Conservation (phyloP, 2,797 vertebrate species). For the Passerculus sandwichensis region DNA sequence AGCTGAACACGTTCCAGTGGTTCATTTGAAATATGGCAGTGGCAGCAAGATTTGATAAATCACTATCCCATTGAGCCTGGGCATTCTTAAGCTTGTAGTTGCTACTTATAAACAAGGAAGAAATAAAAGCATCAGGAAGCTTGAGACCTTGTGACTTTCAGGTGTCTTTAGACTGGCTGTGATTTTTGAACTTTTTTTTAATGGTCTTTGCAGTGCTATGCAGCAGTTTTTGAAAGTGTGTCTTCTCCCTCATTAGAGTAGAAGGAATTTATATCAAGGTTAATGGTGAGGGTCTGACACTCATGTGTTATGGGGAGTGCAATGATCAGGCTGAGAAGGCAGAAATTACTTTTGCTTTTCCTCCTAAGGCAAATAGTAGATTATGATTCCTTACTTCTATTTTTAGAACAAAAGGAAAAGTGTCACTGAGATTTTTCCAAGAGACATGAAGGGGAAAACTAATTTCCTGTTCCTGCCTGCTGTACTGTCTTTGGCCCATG, state of each 20-base stretch:
- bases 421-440: background rate
- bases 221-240: background rate
- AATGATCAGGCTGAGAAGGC: background rate
- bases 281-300: background rate
- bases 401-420: background rate
- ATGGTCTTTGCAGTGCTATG: background rate
- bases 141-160: background rate
- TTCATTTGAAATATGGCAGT: background rate
- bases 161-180: background rate
- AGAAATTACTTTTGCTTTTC: background rate
- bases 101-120: background rate
- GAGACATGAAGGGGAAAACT: background rate
- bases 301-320: background rate
- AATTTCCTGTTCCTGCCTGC: conserved; percentile 1
- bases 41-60: conserved; percentile 3
- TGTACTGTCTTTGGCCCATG: background rate
- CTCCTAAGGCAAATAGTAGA: background rate
- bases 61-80: background rate
- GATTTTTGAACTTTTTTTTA: background rate
- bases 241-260: background rate
- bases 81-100: background rate
- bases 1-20: background rate
- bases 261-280: background rate
- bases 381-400: background rate
- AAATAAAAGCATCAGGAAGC: background rate